Evolutionary conservation across 2,113 vertebrate species (phyloP), one percentile per base, ranked within the genome.

Genomic region (Hoplias malabaricus): DNA sequence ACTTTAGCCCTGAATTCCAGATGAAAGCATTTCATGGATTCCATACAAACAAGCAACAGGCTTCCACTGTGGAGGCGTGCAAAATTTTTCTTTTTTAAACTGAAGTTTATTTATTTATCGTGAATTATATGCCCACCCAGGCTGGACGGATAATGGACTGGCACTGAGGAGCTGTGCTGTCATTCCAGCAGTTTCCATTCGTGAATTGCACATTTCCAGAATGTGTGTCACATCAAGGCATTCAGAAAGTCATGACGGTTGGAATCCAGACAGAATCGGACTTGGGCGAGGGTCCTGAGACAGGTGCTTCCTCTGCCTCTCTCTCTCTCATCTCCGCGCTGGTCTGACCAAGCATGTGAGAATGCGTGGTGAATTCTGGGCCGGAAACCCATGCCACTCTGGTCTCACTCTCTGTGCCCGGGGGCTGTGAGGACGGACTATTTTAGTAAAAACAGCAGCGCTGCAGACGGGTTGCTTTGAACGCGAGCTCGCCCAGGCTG

Each of bases 381-480:
- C 56, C 67, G 67, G 70, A 73, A 82, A 73, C 73, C 68, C 27
- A 53, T 67, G 68, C 71, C 72, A 40, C 72, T 66, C 40, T 70
- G 76, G 67, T 76, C 69, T 80, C 43, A 56, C 36, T 75, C 73
- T 83, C 61, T 48, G 36, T 69, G 66, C 66, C 75, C 54, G 36
- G 75, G 68, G 65, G 78, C 77, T 57, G 38, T 40, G 85, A 80
- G 79, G 66, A 80, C 80, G 83, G 78, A 83, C 88, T 90, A 89
- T 91, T 92, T 89, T 88, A 78, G 89, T 89, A 83, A 65, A 65
- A 63, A 73, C 67, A 16, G 73, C 73, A 73, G 75, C 3, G 43
- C 80, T 87, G 88, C 88, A 90, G 87, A 89, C 87, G 56, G 82
- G 72, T 84, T 75, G 86, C 87, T 86, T 85, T 87, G 84, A 89